Evolutionary conservation across 2,113 vertebrate species (phyloP).

Genomic region (Nycticryphes semicollaris): DNA sequence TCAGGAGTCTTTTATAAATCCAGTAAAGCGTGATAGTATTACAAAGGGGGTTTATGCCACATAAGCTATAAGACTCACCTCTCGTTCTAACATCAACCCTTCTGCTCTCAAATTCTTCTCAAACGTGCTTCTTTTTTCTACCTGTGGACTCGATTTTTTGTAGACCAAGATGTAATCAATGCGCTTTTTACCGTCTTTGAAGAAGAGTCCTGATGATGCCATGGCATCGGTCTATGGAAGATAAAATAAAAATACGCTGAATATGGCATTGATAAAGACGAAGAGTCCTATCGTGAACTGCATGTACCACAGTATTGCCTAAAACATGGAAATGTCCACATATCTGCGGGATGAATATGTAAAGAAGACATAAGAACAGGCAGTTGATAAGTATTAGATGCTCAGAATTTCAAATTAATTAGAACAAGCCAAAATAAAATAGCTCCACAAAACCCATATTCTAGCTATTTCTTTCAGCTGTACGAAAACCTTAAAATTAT

Average conservation of each 20-base stretch:
- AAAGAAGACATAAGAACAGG: not conserved
- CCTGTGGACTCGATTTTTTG: slow-evolving; percentile 92
- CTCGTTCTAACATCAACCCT: slow-evolving; percentile 95
- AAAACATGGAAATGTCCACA: not conserved
- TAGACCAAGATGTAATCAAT: slow-evolving; percentile 99
- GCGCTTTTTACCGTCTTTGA: slow-evolving; percentile 95
- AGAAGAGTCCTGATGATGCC: slow-evolving; percentile 85
- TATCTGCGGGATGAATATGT: not conserved
- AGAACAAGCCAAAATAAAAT: not conserved
- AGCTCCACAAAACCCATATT: not conserved
- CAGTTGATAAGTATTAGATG: not conserved
- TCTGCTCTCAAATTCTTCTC: slow-evolving; percentile 96
- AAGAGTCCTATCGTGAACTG: not conserved
- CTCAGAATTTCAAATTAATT: not conserved
- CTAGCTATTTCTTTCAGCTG: not conserved
- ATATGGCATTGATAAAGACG: not conserved
- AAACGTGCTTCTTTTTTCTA: slow-evolving; percentile 96
- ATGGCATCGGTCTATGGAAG: slow-evolving; percentile 67
- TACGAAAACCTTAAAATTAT: not conserved
- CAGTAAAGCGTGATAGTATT: not conserved
- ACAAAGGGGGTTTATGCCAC: not conserved
- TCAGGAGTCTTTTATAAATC: not conserved
- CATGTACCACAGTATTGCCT: not conserved
- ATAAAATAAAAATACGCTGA: not conserved
- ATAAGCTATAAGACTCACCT: slow-evolving; percentile 77